Evolutionary conservation across 2,113 vertebrate species (phyloP).

Genomic region (Melanerpes formicivorus): DNA sequence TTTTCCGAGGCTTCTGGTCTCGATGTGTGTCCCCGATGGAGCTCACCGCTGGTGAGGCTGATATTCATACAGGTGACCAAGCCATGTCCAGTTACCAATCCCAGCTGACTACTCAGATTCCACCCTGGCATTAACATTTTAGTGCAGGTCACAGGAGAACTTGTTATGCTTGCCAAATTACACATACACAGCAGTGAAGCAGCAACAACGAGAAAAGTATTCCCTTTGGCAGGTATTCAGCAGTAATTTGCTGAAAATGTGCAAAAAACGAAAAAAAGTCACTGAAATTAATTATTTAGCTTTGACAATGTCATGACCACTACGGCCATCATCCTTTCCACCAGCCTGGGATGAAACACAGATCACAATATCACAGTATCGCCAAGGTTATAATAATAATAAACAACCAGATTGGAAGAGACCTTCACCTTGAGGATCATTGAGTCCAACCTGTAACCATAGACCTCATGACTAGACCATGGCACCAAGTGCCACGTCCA

Average conservation of each 20-base stretch:
- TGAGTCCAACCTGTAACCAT: too few species aligned
- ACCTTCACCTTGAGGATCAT: too few species aligned
- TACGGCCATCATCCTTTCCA: background rate
- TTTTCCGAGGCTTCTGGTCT: too few species aligned
- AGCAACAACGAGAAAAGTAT: background rate
- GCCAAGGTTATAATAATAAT: too few species aligned
- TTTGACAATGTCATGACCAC: constrained; percentile 49
- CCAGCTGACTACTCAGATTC: background rate
- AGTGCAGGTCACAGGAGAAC: background rate
- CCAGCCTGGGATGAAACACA: accelerated
- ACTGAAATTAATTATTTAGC: constrained; percentile 19
- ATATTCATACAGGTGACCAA: background rate
- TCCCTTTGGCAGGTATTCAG: constrained; percentile 62
- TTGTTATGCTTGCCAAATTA: background rate
- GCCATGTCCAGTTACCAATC: background rate
- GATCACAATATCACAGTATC: background rate
- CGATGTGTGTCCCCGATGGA: too few species aligned
- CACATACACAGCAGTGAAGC: background rate
- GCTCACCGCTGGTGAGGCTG: too few species aligned
- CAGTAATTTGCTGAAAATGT: constrained; percentile 14
- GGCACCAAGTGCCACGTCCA: too few species aligned
- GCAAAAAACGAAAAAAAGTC: background rate
- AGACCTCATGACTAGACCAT: too few species aligned
- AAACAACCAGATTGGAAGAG: too few species aligned
- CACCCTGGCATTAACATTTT: background rate